Conservation (phyloP, 2,797 vertebrate genomes). For the Heteromormyrus szaboi region DNA sequence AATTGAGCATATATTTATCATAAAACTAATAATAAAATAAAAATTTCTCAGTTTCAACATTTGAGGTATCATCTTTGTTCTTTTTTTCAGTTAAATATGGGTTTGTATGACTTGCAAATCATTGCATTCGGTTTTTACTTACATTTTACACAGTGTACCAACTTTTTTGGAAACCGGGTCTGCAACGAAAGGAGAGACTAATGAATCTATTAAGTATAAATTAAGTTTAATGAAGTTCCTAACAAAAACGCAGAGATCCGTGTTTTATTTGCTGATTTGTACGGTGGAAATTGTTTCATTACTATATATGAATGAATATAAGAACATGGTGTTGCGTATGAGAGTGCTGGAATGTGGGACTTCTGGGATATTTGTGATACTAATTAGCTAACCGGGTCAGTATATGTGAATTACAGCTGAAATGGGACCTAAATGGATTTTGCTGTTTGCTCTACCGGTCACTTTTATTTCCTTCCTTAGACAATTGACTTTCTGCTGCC, state of each 20-base stretch:
- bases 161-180: not conserved
- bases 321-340: not conserved
- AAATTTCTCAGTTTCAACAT: not conserved
- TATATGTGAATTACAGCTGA: not conserved
- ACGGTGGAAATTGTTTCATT: not conserved
- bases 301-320: not conserved
- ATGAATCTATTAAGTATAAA: not conserved
- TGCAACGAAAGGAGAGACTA: not conserved
- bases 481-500: not conserved
- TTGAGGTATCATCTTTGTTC: not conserved
- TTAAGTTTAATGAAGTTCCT: not conserved
- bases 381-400: not conserved
- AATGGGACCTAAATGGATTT: not conserved
- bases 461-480: not conserved
- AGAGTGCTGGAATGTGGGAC: no score
- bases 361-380: not conserved
- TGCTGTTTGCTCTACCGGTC: not conserved
- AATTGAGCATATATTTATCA: not conserved
- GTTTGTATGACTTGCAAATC: not conserved
- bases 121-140: not conserved
- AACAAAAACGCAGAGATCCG: not conserved
- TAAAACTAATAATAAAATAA: not conserved
- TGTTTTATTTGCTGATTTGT: not conserved
- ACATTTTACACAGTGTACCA: not conserved
- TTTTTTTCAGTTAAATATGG: not conserved